Evolutionary conservation across 2,113 vertebrate genomes (phyloP), one percentile per base, ranked within the genome.

Genomic region (Ciconia boyciana): DNA sequence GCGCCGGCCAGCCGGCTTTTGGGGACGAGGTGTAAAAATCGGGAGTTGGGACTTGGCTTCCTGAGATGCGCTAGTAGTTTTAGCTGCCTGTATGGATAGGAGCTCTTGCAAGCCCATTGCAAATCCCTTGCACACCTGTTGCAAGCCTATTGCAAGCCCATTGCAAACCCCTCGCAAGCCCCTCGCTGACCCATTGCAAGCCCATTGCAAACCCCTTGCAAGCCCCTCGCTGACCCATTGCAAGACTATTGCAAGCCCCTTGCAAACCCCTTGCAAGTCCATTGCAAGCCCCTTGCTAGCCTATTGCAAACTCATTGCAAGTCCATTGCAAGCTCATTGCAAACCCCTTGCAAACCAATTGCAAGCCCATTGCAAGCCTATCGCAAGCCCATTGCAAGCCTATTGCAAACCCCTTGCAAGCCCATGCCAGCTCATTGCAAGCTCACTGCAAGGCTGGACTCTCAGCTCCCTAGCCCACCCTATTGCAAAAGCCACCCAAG

Each of bases 331-430:
- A 3, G 0, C 24, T 4, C 4, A 4, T 17, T 25, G 29, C 13
- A 49, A n/a, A 1, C 21, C 31, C 4, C 1, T 21, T 14, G 16
- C 3, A 85, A 62, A 3, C 11, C 5, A 1, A 0, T n/a, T 70
- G 58, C 24, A 65, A 68, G 4, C 10, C 2, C 24, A 13, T 46
- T 31, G 9, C 20, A n/a, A n/a, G n/a, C n/a, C n/a, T 11, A 2
- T 22, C 31, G 19, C 61, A 57, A 66, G 2, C 7, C 2, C 7
- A 3, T 46, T 3, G 36, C 18, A 32, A 41, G 3, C 26, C 44
- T 4, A 0, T 31, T 22, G 19, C 10, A 41, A 64, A 1, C 15
- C 14, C 8, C 0, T 4, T 25, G 14, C 7, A 44, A n/a, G 6
- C 18, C 10, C 26, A 1, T 25, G 16, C 7, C 39, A n/a, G 6